These are phyloP conservation scores for Onychostruthus taczanowskii DNA, from an alignment of 2,113 vertebrate genomes.

Conservation along the genomic window DNA sequence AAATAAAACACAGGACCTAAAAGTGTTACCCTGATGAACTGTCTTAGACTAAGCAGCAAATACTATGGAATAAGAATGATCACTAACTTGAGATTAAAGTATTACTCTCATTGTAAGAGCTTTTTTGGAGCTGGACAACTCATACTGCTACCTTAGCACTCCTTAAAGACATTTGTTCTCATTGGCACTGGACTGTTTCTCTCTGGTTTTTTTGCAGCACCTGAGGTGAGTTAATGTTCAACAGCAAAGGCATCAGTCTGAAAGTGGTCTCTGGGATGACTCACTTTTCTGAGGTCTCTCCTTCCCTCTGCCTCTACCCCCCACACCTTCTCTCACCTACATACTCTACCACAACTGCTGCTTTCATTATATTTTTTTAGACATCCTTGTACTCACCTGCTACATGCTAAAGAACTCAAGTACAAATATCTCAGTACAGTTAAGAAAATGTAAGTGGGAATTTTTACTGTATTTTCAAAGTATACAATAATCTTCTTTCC, in stretches of 20 bases:
- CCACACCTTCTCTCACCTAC: not conserved
- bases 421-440: not conserved
- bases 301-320: not conserved
- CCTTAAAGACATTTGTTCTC: not conserved
- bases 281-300: not conserved
- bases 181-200: not conserved
- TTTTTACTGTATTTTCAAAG: not conserved
- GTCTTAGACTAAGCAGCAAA: not conserved
- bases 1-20: not conserved
- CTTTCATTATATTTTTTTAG: not conserved
- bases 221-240: not conserved
- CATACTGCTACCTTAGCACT: not conserved
- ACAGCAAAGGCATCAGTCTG: not conserved
- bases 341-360: not conserved
- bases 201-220: rapidly evolving
- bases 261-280: not conserved
- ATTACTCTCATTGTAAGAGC: not conserved
- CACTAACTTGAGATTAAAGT: not conserved
- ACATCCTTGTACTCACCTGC: not conserved
- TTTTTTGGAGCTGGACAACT: not conserved
- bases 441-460: not conserved
- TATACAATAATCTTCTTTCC: not conserved
- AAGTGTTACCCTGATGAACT: not conserved
- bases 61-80: not conserved
- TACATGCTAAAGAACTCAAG: not conserved